phyloP scores from a whole-genome alignment of 2,888 invertebrate genomes.

The Ormyrus nitidulus region DNA sequence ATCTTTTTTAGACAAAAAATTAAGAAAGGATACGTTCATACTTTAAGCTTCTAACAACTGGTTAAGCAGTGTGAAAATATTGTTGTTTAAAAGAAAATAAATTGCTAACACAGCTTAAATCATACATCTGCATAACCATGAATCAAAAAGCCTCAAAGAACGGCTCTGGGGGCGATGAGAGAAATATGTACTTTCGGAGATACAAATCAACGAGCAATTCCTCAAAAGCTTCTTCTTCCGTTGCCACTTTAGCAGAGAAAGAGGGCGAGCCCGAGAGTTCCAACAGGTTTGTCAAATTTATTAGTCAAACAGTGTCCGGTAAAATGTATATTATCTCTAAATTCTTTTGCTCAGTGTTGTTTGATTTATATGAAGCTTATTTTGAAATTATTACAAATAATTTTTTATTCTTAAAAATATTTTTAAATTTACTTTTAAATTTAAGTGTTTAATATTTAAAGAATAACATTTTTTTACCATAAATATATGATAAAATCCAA shows the following conservation, averaged over 20 bases:
- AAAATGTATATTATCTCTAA: conserved; percentile 28
- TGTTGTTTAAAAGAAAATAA: conserved; percentile 35
- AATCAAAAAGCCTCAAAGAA: conserved; percentile 71
- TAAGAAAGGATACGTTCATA: conserved; percentile 30
- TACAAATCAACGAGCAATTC: conserved; percentile 66
- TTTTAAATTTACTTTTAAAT: background rate
- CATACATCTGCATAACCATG: conserved; percentile 60
- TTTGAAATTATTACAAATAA: too few relatives aligned
- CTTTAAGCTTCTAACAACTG: conserved; percentile 49
- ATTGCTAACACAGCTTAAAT: conserved; percentile 47
- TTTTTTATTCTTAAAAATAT: background rate
- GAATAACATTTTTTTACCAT: too few relatives aligned
- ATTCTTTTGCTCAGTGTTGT: conserved; percentile 35
- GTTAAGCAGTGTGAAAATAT: conserved; percentile 19
- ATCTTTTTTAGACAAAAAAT: conserved; percentile 41
- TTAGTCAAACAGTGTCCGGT: conserved; percentile 51
- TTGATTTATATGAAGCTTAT: background rate
- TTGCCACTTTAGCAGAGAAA: conserved; percentile 45
- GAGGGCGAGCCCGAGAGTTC: conserved; percentile 44
- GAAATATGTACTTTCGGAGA: conserved; percentile 69
- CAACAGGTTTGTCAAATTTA: conserved; percentile 56
- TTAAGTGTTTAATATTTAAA: too few relatives aligned
- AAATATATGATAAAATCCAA: too few relatives aligned
- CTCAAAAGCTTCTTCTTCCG: conserved; percentile 57
- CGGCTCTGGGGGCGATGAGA: conserved; percentile 72